Base-by-base conservation (phyloP, 2,888 invertebrate genomes). In the Pammene fasciana region DNA sequence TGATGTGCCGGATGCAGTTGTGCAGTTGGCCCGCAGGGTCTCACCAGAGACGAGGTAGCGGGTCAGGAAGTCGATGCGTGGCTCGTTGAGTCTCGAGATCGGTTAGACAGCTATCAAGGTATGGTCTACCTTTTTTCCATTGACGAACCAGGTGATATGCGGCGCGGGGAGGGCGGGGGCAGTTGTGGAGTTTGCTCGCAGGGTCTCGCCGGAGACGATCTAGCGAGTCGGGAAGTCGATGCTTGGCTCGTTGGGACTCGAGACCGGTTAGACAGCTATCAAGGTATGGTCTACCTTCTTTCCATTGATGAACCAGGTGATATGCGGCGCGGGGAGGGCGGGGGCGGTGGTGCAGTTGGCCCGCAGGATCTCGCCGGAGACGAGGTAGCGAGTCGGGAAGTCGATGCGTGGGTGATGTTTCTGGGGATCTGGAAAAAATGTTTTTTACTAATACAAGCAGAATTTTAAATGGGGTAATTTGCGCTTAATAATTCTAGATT, bases 261-360 rank as follows among this genome's bases (percentile, higher is more conserved):
- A n/a, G n/a, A n/a, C n/a, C n/a, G n/a, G n/a, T n/a, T n/a, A 14
- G 34, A 14, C 0, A 34, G 34, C 11, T 45, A 11, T 45, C 9
- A n/a, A 8, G 26, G 18, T 16, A 48, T 48, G 16, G 8, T 16
- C 8, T 89, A 96, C 96, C 94, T 95, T 95, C 81, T 94, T 93
- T 68, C 95, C 95, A 83, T 96, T 96, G 83, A 96, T 94, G 79
- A 96, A 94, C 96, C 96, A 96, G 66, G 95, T 95, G 83, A 96
- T 94, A 81, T 95, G 95, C 34, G 96, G 95, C 41, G 95, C 95
- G 55, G 96, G 96, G 74, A 94, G 89, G 16, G 96, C 95, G 13
- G 95, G 94, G 65, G 95, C 94, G 45, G 95, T 96, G 60, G 96
- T 95, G 80, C 92, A 92, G 79, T 91, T 91, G 10, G 87, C 90